These are phyloP conservation scores for Sinopyrophorus schimmeli DNA, from an alignment of 2,888 invertebrate species.

Conservation along the genomic window DNA sequence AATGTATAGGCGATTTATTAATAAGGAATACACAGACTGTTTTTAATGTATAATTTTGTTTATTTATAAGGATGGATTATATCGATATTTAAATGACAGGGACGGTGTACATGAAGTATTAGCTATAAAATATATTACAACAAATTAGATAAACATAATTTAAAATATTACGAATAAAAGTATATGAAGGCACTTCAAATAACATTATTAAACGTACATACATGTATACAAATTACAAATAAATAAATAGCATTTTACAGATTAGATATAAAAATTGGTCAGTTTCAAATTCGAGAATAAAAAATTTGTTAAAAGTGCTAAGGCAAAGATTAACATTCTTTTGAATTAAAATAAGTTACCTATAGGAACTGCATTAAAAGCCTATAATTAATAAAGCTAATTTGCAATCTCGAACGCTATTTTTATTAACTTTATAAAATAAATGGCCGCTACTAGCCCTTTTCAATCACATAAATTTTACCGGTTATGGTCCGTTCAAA, in stretches of 20 bases:
- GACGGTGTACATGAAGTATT: slow-evolving; percentile 31
- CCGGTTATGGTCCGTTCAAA: slow-evolving; percentile 36
- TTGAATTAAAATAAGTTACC: slow-evolving; percentile 27
- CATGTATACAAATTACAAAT: slow-evolving; percentile 18
- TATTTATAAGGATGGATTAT: slow-evolving; percentile 26
- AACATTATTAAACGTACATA: slow-evolving; percentile 23
- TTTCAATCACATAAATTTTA: slow-evolving; percentile 19
- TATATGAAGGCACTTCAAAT: slow-evolving; percentile 31
- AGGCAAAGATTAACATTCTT: slow-evolving; percentile 25
- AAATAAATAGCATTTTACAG: slow-evolving; percentile 25
- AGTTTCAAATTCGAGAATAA: slow-evolving; percentile 26
- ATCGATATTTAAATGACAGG: slow-evolving; percentile 22
- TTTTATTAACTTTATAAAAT: slow-evolving; percentile 20
- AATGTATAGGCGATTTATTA: neutral
- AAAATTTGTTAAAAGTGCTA: slow-evolving; percentile 16
- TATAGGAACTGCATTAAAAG: slow-evolving; percentile 37
- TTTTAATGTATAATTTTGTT: slow-evolving; percentile 15
- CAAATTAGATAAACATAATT: slow-evolving; percentile 25
- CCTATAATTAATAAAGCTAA: slow-evolving; percentile 40
- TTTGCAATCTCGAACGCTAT: slow-evolving; percentile 39
- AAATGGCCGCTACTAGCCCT: slow-evolving; percentile 18
- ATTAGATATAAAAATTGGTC: slow-evolving; percentile 29
- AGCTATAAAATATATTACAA: slow-evolving; percentile 29
- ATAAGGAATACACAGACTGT: neutral
- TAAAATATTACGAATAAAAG: slow-evolving; percentile 21